These are phyloP conservation scores for Leptosomus discolor DNA, from an alignment of 2,113 vertebrate genomes.

Conservation along the genomic window DNA sequence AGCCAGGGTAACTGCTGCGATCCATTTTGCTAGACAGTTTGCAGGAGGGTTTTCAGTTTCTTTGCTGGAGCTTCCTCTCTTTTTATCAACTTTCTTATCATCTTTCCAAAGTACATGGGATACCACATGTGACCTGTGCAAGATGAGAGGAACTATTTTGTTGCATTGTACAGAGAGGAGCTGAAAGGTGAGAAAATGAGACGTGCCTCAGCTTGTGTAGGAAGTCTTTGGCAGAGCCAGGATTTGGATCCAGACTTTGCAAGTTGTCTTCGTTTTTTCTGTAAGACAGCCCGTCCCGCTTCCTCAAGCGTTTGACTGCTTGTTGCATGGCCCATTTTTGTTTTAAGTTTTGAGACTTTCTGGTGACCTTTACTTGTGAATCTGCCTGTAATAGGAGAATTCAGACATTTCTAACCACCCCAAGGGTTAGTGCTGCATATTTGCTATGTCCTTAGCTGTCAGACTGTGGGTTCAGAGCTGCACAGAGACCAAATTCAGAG, in stretches of 20 bases:
- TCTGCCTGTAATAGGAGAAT: background rate
- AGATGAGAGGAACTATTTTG: background rate
- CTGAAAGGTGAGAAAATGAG: background rate
- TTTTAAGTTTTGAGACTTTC: background rate
- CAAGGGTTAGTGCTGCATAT: background rate
- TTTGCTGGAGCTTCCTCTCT: background rate
- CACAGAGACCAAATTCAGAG: background rate
- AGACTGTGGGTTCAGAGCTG: background rate
- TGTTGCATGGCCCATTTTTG: background rate
- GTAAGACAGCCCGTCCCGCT: background rate
- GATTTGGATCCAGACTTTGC: background rate
- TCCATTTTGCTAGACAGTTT: background rate
- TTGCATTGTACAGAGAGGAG: background rate
- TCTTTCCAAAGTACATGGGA: background rate
- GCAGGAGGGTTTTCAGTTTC: background rate
- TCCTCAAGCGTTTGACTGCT: background rate
- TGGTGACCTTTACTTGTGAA: slow-evolving; percentile 7
- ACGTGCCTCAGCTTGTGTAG: background rate
- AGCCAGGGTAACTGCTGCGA: background rate
- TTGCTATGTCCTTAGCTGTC: slow-evolving; percentile 35
- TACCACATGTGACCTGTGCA: too few relatives aligned
- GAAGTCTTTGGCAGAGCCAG: background rate
- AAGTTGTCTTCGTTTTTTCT: background rate
- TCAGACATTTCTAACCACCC: background rate
- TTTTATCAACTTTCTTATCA: background rate